These are phyloP conservation scores for Brachystomella parvula DNA, from an alignment of 1,140 invertebrate genomes.

Conservation along the genomic window DNA sequence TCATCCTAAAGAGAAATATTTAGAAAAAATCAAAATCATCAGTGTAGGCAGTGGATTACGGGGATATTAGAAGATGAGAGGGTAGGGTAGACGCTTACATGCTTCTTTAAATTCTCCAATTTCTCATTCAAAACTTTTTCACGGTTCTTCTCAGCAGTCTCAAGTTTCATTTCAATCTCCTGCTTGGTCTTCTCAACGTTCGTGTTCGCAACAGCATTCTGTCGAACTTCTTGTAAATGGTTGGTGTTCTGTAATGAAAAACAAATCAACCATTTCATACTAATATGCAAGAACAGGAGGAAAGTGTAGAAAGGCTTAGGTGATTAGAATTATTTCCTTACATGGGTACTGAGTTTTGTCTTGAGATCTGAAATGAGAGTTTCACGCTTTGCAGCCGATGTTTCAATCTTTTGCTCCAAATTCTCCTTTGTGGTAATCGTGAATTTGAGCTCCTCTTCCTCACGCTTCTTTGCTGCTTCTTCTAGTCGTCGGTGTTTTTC, in stretches of 20 bases:
- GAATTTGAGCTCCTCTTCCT: conserved; percentile 74
- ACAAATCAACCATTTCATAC: conserved; percentile 17
- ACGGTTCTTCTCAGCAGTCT: conserved; percentile 63
- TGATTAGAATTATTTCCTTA: conserved; percentile 41
- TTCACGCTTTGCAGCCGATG: conserved; percentile 75
- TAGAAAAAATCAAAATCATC: conserved; percentile 44
- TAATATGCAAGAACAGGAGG: background rate
- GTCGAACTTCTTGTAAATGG: conserved; percentile 62
- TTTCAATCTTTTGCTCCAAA: conserved; percentile 81
- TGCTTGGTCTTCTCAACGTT: conserved; percentile 57
- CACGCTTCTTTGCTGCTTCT: conserved; percentile 78
- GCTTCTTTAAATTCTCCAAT: conserved; percentile 67
- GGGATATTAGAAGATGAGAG: background rate
- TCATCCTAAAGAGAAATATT: conserved; percentile 28
- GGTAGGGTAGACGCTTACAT: conserved; percentile 47
- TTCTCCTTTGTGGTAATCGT: conserved; percentile 74
- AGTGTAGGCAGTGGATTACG: background rate
- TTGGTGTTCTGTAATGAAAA: conserved; percentile 30
- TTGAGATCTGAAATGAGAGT: conserved; percentile 77
- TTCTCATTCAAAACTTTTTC: conserved; percentile 70
- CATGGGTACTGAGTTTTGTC: conserved; percentile 72
- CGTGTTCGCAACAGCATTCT: conserved; percentile 51
- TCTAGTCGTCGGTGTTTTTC: conserved; percentile 77
- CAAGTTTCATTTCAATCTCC: conserved; percentile 59
- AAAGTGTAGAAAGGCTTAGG: background rate